Evolutionary conservation across 1,140 invertebrate species (phyloP).

Genomic region (Myzus persicae): DNA sequence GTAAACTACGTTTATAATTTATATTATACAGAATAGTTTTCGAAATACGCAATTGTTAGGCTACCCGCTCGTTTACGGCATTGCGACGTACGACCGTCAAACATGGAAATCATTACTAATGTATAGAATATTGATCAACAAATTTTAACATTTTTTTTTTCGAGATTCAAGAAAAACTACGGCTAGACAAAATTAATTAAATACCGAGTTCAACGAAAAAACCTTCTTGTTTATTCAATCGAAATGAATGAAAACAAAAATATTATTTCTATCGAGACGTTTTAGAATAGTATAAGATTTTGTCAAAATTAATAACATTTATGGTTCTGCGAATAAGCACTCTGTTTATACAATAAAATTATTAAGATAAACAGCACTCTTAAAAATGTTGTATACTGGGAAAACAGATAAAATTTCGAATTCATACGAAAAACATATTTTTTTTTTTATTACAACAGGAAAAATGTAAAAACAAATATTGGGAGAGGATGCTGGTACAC

Average conservation of each 20-base stretch:
- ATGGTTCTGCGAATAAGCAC: background rate
- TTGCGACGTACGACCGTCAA: background rate
- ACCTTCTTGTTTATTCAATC: background rate
- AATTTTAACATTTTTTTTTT: background rate
- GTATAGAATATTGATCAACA: background rate
- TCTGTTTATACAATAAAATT: background rate
- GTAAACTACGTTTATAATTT: no score
- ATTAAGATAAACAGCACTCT: background rate
- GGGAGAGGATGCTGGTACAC: background rate
- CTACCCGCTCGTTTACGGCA: background rate
- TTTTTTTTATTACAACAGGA: background rate
- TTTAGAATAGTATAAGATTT: background rate
- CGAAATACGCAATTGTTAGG: background rate
- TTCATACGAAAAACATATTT: background rate
- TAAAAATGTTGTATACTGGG: background rate
- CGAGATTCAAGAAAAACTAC: background rate
- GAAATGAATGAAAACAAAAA: background rate
- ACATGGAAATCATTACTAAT: background rate
- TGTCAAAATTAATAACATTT: background rate
- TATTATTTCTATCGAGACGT: background rate
- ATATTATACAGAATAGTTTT: background rate
- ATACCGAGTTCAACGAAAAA: background rate
- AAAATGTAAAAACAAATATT: background rate
- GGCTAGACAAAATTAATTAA: background rate
- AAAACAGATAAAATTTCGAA: background rate